These are phyloP conservation scores for Patella depressa DNA, from an alignment of 2,888 invertebrate genomes.

Conservation along the genomic window DNA sequence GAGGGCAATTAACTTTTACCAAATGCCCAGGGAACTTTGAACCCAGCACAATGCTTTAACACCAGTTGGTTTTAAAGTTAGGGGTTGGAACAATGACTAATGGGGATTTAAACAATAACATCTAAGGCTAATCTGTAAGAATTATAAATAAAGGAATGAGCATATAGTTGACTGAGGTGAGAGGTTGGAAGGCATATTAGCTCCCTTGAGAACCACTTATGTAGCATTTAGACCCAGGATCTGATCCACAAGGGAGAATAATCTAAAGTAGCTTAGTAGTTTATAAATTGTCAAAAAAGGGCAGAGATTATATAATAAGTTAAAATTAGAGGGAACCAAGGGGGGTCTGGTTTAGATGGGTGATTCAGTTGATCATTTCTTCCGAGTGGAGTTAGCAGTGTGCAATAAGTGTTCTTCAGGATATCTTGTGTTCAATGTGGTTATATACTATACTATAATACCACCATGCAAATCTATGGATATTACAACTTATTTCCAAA, in stretches of 20 bases:
- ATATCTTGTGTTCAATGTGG: too few relatives aligned
- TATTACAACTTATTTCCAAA: too few relatives aligned
- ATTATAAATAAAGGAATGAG: background rate
- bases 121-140: slow-evolving; percentile 4
- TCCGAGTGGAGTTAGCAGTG: too few relatives aligned
- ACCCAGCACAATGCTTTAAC: background rate
- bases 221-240: background rate
- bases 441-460: too few relatives aligned
- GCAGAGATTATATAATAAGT: background rate
- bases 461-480: too few relatives aligned
- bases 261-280: background rate
- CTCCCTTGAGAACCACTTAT: slow-evolving; percentile 5
- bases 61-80: slow-evolving; percentile 4
- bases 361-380: too few relatives aligned
- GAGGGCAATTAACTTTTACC: slow-evolving; percentile 9
- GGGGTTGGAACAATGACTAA: background rate
- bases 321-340: too few relatives aligned
- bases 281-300: background rate
- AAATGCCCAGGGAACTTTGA: slow-evolving; percentile 2
- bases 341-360: too few relatives aligned
- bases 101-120: background rate
- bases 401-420: too few relatives aligned
- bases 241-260: background rate
- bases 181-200: background rate
- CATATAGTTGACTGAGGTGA: background rate